Evolutionary conservation across 37 sponge, comb jelly and placozoan genomes (phyloP).

Genomic region (Tethya wilhelma): DNA sequence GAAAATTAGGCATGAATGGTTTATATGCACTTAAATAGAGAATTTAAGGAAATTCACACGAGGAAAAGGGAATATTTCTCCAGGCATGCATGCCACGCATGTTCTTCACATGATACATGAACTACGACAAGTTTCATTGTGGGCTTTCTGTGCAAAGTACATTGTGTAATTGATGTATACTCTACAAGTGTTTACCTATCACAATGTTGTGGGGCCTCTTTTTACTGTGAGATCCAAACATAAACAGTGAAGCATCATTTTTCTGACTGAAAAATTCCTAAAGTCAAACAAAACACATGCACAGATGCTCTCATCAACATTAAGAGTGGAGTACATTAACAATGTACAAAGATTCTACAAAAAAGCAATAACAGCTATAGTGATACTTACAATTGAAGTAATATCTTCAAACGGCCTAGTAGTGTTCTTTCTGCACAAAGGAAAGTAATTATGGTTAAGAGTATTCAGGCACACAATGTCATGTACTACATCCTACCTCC

Average conservation of each 20-base stretch:
- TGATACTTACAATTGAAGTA: conserved; percentile 61
- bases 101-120: too few species aligned
- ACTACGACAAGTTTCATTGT: too few species aligned
- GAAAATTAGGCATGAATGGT: too few species aligned
- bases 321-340: background rate
- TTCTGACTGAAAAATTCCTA: conserved; percentile 88
- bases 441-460: background rate
- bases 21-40: too few species aligned
- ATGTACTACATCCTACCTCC: conserved; percentile 42
- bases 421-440: conserved; percentile 64
- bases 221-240: conserved; percentile 93
- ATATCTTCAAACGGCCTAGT: conserved; percentile 84
- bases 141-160: too few species aligned
- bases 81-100: too few species aligned
- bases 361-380: background rate
- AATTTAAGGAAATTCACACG: too few species aligned
- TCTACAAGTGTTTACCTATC: conserved; percentile 56
- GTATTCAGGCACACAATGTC: background rate
- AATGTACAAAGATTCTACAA: background rate
- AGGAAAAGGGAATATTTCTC: too few species aligned
- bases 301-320: background rate
- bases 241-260: conserved; percentile 86
- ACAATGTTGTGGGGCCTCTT: conserved; percentile 94
- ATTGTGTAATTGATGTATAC: background rate
- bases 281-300: background rate